Conservation (phyloP, 2,888 invertebrate genomes). For the Rhingia campestris region DNA sequence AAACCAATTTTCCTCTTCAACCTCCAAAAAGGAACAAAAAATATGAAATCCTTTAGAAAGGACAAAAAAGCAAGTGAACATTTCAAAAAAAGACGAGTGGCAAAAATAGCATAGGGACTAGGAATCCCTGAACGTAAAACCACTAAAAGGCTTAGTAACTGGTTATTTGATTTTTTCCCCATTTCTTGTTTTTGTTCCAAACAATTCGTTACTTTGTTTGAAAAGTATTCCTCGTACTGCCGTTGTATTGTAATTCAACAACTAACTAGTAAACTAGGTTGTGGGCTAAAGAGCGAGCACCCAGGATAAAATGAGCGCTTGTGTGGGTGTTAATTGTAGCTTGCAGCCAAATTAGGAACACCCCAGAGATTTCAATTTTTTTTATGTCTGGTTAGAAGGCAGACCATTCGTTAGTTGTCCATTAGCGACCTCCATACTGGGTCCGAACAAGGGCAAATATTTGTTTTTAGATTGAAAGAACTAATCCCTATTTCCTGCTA, state of each 20-base stretch:
- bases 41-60: slow-evolving; percentile 12
- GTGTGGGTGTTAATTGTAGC: slow-evolving; percentile 49
- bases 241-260: slow-evolving; percentile 51
- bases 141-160: slow-evolving; percentile 57
- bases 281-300: slow-evolving; percentile 6
- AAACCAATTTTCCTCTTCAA: slow-evolving; percentile 37
- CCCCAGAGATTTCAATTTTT: slow-evolving; percentile 38
- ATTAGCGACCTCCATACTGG: slow-evolving; percentile 54
- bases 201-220: slow-evolving; percentile 51
- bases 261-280: slow-evolving; percentile 56
- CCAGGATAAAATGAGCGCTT: too few relatives aligned
- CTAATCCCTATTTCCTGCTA: slow-evolving; percentile 5
- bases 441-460: slow-evolving; percentile 57
- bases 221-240: slow-evolving; percentile 18
- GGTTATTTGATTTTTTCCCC: slow-evolving; percentile 6
- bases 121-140: slow-evolving; percentile 23
- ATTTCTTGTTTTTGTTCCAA: slow-evolving; percentile 1
- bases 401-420: slow-evolving; percentile 30
- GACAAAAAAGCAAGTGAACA: background rate
- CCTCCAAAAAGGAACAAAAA: background rate
- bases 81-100: background rate
- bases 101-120: background rate
- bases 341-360: slow-evolving; percentile 43
- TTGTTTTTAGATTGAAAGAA: slow-evolving; percentile 31
- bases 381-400: slow-evolving; percentile 9